phyloP scores from a whole-genome alignment of 2,797 vertebrate species.

The Clarias pachynema region DNA sequence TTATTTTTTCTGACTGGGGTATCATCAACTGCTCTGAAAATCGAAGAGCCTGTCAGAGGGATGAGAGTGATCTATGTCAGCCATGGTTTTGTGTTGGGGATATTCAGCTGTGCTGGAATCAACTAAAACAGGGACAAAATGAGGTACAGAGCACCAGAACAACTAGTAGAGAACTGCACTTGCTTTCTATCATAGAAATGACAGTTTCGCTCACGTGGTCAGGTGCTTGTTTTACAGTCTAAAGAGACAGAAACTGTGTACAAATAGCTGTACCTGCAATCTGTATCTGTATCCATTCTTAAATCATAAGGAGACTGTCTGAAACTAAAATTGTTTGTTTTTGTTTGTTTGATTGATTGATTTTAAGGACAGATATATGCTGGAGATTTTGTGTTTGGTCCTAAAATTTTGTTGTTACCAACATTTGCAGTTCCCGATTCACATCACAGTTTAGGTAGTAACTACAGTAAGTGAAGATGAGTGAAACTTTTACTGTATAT shows the following conservation, averaged over 20 bases:
- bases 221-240: not conserved
- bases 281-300: too few relatives aligned
- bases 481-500: too few relatives aligned
- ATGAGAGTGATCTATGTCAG: not conserved
- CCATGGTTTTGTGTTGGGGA: not conserved
- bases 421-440: too few relatives aligned
- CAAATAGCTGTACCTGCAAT: too few relatives aligned
- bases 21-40: not conserved
- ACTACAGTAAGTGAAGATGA: too few relatives aligned
- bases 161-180: not conserved
- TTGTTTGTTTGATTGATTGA: too few relatives aligned
- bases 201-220: not conserved
- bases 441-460: too few relatives aligned
- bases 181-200: not conserved
- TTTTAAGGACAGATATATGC: too few relatives aligned
- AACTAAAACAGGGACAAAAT: not conserved
- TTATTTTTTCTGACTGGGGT: not conserved
- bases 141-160: not conserved
- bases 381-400: too few relatives aligned
- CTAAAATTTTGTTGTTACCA: too few relatives aligned
- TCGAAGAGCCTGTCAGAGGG: not conserved
- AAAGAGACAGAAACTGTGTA: not conserved
- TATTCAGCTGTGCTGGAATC: not conserved
- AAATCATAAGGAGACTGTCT: too few relatives aligned
- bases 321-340: too few relatives aligned